Percentiles rank a stretch among this genome's conserved stretches.
Evolutionary conservation across 2,888 invertebrate genomes (phyloP).

Genomic region (Amblyteles armatorius): DNA sequence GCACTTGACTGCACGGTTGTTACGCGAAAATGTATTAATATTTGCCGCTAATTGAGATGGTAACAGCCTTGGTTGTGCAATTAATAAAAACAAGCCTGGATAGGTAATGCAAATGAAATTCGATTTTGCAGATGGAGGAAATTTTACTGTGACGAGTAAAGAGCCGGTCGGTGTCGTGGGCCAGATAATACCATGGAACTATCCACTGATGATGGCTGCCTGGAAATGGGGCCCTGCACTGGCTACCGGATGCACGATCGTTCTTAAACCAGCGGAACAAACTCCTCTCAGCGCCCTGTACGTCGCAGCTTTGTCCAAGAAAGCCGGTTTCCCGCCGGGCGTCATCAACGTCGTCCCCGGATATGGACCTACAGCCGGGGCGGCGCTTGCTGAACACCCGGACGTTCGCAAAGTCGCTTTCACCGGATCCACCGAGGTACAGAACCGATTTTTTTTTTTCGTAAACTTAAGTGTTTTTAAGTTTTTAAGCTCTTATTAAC

Average conservation of each 20-base stretch:
- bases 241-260: conserved; percentile 90
- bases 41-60: neutral
- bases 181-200: conserved; percentile 94
- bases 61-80: neutral
- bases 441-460: neutral
- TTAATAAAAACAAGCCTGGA: neutral
- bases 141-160: conserved; percentile 88
- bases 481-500: too few species aligned
- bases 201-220: conserved; percentile 91
- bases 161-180: conserved; percentile 93
- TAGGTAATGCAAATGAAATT: neutral
- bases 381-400: conserved; percentile 89
- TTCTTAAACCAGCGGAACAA: conserved; percentile 94
- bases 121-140: conserved; percentile 85
- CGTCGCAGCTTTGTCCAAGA: conserved; percentile 89
- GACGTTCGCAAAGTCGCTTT: conserved; percentile 92
- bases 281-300: conserved; percentile 93
- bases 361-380: conserved; percentile 91
- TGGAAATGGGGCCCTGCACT: conserved; percentile 92
- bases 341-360: conserved; percentile 92
- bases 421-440: conserved; percentile 90
- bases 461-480: neutral
- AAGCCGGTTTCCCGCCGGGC: conserved; percentile 93
- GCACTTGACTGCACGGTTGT: neutral
- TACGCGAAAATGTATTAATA: neutral